These are phyloP conservation scores for Drosophila multiciliata DNA, from an alignment of 2,888 invertebrate genomes.

Conservation along the genomic window DNA sequence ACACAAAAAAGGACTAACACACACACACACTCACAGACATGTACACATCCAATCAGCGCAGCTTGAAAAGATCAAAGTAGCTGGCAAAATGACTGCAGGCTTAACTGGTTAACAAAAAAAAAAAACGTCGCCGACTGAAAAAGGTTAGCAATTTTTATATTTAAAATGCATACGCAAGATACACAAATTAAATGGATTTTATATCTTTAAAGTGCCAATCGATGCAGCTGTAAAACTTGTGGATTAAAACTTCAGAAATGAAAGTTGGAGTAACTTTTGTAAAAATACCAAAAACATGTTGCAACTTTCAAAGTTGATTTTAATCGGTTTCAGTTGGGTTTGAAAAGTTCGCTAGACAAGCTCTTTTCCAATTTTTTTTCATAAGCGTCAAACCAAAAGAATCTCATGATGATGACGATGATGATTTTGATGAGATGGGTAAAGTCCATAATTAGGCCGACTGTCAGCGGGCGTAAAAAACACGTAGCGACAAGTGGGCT, in stretches of 20 bases:
- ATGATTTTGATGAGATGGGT: slow-evolving; percentile 13
- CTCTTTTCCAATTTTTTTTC: slow-evolving; percentile 2
- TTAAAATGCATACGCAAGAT: slow-evolving; percentile 16
- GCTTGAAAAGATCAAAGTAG: slow-evolving; percentile 62
- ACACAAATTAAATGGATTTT: slow-evolving; percentile 13
- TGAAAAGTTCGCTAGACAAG: slow-evolving; percentile 12
- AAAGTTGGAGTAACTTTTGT: neutral
- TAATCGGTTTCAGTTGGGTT: neutral
- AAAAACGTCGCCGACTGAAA: slow-evolving; percentile 41
- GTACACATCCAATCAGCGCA: slow-evolving; percentile 30
- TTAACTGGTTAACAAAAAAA: slow-evolving; percentile 22
- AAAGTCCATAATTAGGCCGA: slow-evolving; percentile 54
- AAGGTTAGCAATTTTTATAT: slow-evolving; percentile 27
- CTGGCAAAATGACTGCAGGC: slow-evolving; percentile 50
- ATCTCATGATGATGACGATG: slow-evolving; percentile 14
- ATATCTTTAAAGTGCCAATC: neutral
- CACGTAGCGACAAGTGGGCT: slow-evolving; percentile 28
- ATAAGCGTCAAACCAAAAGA: slow-evolving; percentile 12
- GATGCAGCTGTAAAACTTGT: slow-evolving; percentile 1
- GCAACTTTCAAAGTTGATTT: slow-evolving; percentile 3
- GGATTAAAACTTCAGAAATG: neutral
- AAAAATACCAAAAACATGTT: neutral
- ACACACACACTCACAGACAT: slow-evolving; percentile 19
- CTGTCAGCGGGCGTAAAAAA: slow-evolving; percentile 38
- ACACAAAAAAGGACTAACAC: slow-evolving; percentile 28